Conservation (phyloP, 1,140 invertebrate species). For the Ruditapes philippinarum region DNA sequence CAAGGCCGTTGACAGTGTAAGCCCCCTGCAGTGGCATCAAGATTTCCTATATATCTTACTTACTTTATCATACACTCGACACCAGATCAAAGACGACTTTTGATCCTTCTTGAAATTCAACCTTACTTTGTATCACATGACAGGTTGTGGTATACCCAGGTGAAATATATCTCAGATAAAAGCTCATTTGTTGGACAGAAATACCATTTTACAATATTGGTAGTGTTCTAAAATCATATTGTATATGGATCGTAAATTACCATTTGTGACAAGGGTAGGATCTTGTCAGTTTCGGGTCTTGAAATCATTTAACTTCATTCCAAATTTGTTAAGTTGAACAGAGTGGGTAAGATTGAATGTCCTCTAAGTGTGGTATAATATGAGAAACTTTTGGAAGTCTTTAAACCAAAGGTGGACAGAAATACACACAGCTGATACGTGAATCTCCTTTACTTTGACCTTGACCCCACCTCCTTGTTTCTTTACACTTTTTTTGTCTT, state of each 20-base stretch:
- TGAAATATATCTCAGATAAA: slow-evolving; percentile 24
- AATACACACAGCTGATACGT: no score
- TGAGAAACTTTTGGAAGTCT: not conserved
- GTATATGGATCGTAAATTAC: slow-evolving; percentile 22
- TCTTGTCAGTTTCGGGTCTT: slow-evolving; percentile 24
- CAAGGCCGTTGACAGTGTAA: slow-evolving; percentile 7
- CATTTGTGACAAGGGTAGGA: slow-evolving; percentile 3
- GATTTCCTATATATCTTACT: slow-evolving; percentile 4
- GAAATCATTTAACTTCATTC: slow-evolving; percentile 5
- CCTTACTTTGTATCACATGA: slow-evolving; percentile 20
- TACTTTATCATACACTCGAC: not conserved
- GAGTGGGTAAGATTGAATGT: not conserved
- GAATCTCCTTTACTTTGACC: no score
- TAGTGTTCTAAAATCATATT: slow-evolving; percentile 15
- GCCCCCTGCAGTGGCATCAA: slow-evolving; percentile 17
- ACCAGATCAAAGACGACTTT: slow-evolving; percentile 51
- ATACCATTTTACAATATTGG: slow-evolving; percentile 3
- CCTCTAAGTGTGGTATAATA: slow-evolving; percentile 17
- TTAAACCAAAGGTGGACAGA: no score
- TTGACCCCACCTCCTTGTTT: no score
- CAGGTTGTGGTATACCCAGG: slow-evolving; percentile 5
- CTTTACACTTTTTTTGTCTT: no score
- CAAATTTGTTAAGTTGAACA: not conserved
- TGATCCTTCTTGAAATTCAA: slow-evolving; percentile 10
- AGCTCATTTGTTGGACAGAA: slow-evolving; percentile 22